These are phyloP conservation scores for Chanos chanos DNA, from an alignment of 2,797 vertebrate genomes.

Conservation along the genomic window DNA sequence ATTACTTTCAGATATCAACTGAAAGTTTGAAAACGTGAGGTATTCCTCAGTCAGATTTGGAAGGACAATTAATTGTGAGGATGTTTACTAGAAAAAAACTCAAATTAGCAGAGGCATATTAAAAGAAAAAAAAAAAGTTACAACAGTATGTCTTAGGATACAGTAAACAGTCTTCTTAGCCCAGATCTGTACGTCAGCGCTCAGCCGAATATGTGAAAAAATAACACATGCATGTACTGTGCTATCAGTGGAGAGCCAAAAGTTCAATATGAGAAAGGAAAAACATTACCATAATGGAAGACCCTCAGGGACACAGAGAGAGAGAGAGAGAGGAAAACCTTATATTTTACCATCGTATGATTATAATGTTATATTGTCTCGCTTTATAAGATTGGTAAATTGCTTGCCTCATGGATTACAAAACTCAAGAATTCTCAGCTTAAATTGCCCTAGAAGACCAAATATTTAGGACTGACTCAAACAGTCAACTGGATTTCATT, in stretches of 20 bases:
- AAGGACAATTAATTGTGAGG: too few species aligned
- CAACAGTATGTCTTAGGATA: too few species aligned
- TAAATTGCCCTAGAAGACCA: constrained; percentile 42
- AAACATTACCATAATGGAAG: constrained; percentile 20
- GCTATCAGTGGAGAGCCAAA: constrained; percentile 2
- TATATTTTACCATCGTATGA: constrained; percentile 16
- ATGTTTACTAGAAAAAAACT: too few species aligned
- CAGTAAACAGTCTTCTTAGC: too few species aligned
- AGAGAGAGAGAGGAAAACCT: constrained; percentile 17
- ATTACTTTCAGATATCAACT: too few species aligned
- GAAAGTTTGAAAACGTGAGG: too few species aligned
- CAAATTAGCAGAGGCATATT: too few species aligned
- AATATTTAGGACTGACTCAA: constrained; percentile 31
- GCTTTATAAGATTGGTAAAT: constrained; percentile 50
- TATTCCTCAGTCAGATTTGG: too few species aligned
- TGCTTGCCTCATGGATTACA: constrained; percentile 37
- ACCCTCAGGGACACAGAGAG: constrained; percentile 11
- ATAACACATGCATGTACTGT: constrained; percentile 1
- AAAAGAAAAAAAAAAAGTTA: too few species aligned
- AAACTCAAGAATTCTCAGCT: too few species aligned
- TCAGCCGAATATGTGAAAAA: too few species aligned
- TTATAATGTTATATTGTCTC: constrained; percentile 48
- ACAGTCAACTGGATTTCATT: constrained; percentile 36
- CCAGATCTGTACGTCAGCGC: too few species aligned
- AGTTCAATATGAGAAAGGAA: constrained; percentile 23